Conservation (phyloP, 2,888 invertebrate genomes). For the Rotaria macrura region DNA sequence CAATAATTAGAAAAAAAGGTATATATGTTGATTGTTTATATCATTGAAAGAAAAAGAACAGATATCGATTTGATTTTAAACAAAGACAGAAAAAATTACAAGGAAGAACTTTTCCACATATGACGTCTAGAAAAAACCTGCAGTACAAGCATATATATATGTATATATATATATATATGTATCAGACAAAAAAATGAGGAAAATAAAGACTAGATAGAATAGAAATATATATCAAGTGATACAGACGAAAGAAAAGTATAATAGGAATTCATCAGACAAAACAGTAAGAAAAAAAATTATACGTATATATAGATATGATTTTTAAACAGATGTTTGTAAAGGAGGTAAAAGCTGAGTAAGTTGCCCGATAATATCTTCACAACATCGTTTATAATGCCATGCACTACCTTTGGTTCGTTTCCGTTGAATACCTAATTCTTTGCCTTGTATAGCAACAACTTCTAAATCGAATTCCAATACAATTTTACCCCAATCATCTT, state of each 20-base stretch:
- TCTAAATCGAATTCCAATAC: slow-evolving; percentile 63
- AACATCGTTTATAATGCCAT: slow-evolving; percentile 64
- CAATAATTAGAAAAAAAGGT: neutral
- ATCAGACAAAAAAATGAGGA: neutral
- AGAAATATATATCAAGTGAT: neutral
- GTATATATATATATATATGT: neutral
- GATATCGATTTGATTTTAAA: neutral
- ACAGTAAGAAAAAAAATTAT: neutral
- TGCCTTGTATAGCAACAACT: slow-evolving; percentile 52
- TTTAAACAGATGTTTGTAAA: slow-evolving; percentile 18
- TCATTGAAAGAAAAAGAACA: neutral
- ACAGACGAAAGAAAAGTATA: neutral
- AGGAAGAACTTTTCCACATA: neutral
- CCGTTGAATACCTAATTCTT: slow-evolving; percentile 57
- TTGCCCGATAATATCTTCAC: slow-evolving; percentile 29
- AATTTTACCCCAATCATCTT: slow-evolving; percentile 51
- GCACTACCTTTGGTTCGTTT: slow-evolving; percentile 67
- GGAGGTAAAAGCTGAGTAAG: neutral
- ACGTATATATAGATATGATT: neutral
- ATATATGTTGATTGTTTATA: neutral
- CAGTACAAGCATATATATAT: too few relatives aligned
- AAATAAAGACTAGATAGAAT: neutral
- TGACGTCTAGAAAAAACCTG: neutral
- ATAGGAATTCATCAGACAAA: neutral
- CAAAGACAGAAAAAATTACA: neutral